Percentiles rank a stretch among this genome's conserved stretches.
Evolutionary conservation across 2,888 invertebrate species (phyloP).

Genomic region (Parnassius orleans): DNA sequence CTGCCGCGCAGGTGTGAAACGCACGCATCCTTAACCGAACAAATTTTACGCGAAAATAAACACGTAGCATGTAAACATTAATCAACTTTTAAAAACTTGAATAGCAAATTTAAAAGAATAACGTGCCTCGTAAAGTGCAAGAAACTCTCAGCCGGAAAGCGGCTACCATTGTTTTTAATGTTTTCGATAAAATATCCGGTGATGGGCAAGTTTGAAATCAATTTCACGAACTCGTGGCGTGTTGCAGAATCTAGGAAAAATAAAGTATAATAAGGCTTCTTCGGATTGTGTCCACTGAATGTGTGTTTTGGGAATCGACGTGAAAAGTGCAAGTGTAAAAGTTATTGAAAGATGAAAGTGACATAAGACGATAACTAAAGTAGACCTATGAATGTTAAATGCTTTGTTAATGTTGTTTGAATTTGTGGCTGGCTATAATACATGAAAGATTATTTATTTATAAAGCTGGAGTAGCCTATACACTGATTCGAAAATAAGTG

Average conservation of each 20-base stretch:
- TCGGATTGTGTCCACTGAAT: too few species aligned
- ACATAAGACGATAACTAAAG: too few species aligned
- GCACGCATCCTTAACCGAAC: slow-evolving; percentile 37
- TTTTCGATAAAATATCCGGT: slow-evolving; percentile 26
- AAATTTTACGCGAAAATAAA: slow-evolving; percentile 18
- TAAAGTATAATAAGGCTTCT: too few species aligned
- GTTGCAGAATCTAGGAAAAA: slow-evolving; percentile 8
- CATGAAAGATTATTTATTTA: slow-evolving; percentile 15
- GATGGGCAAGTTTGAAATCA: slow-evolving; percentile 7
- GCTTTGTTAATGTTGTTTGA: background rate
- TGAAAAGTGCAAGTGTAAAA: too few species aligned
- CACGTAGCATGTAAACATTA: slow-evolving; percentile 17
- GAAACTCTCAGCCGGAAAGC: too few species aligned
- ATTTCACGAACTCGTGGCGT: slow-evolving; percentile 17
- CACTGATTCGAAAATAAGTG: slow-evolving; percentile 9
- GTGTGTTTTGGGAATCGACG: too few species aligned
- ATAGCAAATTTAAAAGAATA: background rate
- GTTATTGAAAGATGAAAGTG: too few species aligned
- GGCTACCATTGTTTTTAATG: background rate
- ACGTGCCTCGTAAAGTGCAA: too few species aligned
- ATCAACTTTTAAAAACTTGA: background rate
- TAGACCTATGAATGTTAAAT: too few species aligned
- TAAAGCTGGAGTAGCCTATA: slow-evolving; percentile 16
- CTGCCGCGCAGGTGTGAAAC: slow-evolving; percentile 34
- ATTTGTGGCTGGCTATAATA: background rate